Conservation (phyloP, 2,888 invertebrate genomes). For the Axea sp. region DNA sequence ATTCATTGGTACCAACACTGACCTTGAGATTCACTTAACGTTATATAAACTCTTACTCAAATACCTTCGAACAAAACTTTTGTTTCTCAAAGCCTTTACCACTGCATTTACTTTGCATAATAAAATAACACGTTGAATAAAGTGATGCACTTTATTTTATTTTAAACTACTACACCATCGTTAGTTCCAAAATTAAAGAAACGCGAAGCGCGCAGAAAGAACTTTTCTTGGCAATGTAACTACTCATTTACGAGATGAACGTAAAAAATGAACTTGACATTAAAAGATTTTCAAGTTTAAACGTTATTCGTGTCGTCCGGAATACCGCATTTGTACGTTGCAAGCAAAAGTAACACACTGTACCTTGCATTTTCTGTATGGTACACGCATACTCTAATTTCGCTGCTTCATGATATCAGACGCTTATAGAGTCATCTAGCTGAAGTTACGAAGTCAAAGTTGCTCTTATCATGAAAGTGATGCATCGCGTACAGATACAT, state of each 20-base stretch:
- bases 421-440: conserved; percentile 11
- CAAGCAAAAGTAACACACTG: conserved; percentile 3
- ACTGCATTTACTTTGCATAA: neutral
- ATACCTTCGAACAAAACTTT: too few relatives aligned
- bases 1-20: conserved; percentile 1
- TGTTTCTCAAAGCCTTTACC: too few relatives aligned
- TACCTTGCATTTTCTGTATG: conserved; percentile 11
- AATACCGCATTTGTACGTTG: neutral
- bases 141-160: too few relatives aligned
- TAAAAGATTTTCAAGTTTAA: conserved; percentile 6
- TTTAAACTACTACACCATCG: too few relatives aligned
- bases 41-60: too few relatives aligned
- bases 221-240: too few relatives aligned
- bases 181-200: too few relatives aligned
- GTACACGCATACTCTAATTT: conserved; percentile 25
- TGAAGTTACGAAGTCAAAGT: conserved; percentile 5
- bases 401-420: conserved; percentile 12
- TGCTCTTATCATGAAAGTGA: conserved; percentile 8
- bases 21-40: neutral
- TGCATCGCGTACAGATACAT: neutral
- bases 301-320: conserved; percentile 1
- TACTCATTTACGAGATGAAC: too few relatives aligned
- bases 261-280: conserved; percentile 10
- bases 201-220: too few relatives aligned
- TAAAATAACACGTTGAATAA: too few relatives aligned